Evolutionary conservation across 2,888 invertebrate species (phyloP).

Genomic region (Allacma fusca): DNA sequence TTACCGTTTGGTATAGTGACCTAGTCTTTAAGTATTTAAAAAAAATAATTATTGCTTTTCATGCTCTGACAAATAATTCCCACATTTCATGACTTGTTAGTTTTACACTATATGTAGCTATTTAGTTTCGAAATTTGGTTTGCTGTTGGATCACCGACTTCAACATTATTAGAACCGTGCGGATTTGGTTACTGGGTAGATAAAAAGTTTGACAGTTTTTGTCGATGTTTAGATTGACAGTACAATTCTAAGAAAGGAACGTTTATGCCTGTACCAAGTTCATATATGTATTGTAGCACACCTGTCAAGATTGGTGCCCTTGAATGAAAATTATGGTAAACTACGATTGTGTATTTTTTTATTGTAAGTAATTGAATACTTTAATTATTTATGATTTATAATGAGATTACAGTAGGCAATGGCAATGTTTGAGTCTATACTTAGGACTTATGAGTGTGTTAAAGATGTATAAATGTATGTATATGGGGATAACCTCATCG

Average conservation of each 20-base stretch:
- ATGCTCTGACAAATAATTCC: too few species aligned
- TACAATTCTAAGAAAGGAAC: neutral
- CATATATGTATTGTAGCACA: neutral
- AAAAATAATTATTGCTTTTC: too few species aligned
- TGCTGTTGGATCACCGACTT: too few species aligned
- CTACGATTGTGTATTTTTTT: neutral
- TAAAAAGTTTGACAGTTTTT: neutral
- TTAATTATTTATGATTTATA: neutral
- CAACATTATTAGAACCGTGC: too few species aligned
- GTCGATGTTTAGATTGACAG: neutral
- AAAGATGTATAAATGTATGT: too few species aligned
- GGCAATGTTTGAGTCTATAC: neutral
- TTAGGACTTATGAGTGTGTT: neutral
- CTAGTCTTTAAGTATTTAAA: too few species aligned
- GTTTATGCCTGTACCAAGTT: neutral
- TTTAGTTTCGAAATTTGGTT: too few species aligned
- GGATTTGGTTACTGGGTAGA: too few species aligned
- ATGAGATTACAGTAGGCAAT: slow-evolving; percentile 4
- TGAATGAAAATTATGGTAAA: neutral
- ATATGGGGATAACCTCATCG: too few species aligned
- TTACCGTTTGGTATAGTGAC: too few species aligned
- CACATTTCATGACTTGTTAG: too few species aligned
- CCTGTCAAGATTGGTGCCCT: neutral
- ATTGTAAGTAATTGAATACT: neutral
- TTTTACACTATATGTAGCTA: too few species aligned